Base-by-base conservation (phyloP, 2,888 invertebrate genomes). In the Phoenoteleia sp. region DNA sequence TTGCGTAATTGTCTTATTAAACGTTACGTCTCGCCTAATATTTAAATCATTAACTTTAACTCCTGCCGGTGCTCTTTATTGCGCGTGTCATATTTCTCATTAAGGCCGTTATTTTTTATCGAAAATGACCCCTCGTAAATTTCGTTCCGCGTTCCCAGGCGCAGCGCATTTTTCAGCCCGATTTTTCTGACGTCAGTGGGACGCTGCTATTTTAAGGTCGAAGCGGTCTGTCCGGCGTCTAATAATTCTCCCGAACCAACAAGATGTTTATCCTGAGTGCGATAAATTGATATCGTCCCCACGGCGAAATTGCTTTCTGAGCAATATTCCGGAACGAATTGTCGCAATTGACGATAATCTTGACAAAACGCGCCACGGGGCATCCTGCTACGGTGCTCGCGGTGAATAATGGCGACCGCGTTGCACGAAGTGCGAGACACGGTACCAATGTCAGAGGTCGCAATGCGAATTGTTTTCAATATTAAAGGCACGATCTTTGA, bases 371-470 rank as follows among this genome's bases (percentile, higher is more conserved):
- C 64, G 77, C 77, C 52, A 64, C 39, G 71, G 72, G 77, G 71
- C 58, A 72, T 58, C 39, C 81, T 39, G 74, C 58, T 29, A 62
- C 58, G 66, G 66, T 49, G 67, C 69, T 54, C 45, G 75, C 56
- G 67, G 74, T 84, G 74, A 84, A 74, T 79, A 84, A 84, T 84
- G 74, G 83, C 56, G 69, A 75, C 39, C 69, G 69, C 64, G 45
- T 47, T 45, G 83, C 79, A 84, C 83, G 79, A 84, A 79, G 79
- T 74, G 74, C 74, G 72, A 82, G 82, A 83, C 84, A 84, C 84
- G 79, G 75, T 84, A 84, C 84, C 79, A 60, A 75, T 75, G 84
- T 84, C 83, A 84, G 23, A 74, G 83, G 79, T 84, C 83, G 79
- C 52, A 72, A 54, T 69, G 83, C 74, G 79, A 84, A 84, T 84